Base-by-base conservation (phyloP, 2,113 vertebrate species). In the Lethenteron reissneri region DNA sequence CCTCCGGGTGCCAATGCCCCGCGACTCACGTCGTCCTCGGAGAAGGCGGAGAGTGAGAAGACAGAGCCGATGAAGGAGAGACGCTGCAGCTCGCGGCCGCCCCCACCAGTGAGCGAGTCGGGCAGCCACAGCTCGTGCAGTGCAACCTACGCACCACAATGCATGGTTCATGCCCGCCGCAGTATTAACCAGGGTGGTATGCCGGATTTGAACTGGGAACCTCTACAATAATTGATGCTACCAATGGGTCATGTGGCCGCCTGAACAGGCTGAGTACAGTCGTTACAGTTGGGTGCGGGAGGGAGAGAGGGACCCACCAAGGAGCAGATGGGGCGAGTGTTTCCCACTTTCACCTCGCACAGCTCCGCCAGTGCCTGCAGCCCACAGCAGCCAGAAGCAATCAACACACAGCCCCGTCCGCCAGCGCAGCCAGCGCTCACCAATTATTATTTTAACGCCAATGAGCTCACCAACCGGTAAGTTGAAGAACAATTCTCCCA, bases 271-370 rank as follows among this genome's bases (percentile, higher is more conserved):
- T 41, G 41, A 3, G 41, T 41, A 7, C 41, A 41, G 41, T 41
- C 41, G 41, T 41, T 41, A 41, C 41, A 41, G 41, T 41, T 41
- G 41, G 41, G 41, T 41, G 41, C 41, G 41, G 41, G 41, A 41
- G 41, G 41, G 41, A 41, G 41, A 41, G 0, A 57, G 19, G 10
- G 14, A 83, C 91, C 90, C 79, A 99, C 94, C 92, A 99, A 83
- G 80, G 74, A 89, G 80, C 94, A 99, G 77, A 95, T 76, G 0
- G 94, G 92, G 71, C 97, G 92, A 17, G 87, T 88, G 80, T 95
- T 97, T 78, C 90, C 94, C 72, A 90, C 95, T 79, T 99, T 99
- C 76, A 97, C 95, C 84, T 99, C 94, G 84, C 90, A 99, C 70
- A 99, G 85, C 76, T 99, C 94, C 57, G 88, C 86, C 81, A 99